Conservation (phyloP, 2,797 vertebrate species). For the Acropternis orthonyx region DNA sequence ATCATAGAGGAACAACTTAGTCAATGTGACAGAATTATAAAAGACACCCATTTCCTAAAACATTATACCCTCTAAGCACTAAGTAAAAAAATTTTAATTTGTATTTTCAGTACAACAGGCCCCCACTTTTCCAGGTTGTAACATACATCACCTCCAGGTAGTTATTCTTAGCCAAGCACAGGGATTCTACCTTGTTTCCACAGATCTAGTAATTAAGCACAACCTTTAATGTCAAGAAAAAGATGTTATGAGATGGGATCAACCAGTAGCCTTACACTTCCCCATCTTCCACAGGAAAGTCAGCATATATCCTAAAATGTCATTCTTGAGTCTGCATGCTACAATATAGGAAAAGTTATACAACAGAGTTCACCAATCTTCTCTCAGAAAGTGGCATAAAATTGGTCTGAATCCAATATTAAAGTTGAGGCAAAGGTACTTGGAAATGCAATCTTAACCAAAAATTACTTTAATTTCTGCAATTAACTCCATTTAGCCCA, state of each 20-base stretch:
- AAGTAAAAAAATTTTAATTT: background rate
- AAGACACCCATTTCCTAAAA: background rate
- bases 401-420: background rate
- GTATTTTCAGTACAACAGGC: background rate
- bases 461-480: background rate
- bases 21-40: background rate
- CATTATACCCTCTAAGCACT: background rate
- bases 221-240: background rate
- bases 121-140: background rate
- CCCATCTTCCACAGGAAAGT: background rate
- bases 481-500: background rate
- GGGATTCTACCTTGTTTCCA: background rate
- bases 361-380: background rate
- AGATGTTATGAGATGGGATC: background rate
- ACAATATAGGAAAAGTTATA: background rate
- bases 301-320: background rate
- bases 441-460: background rate
- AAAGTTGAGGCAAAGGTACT: background rate
- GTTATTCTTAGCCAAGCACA: background rate
- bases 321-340: background rate
- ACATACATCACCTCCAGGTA: background rate
- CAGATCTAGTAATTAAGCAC: background rate
- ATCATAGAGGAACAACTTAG: background rate
- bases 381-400: background rate
- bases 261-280: background rate